phyloP scores from a whole-genome alignment of 2,888 invertebrate genomes.

The Margaritifera margaritifera region DNA sequence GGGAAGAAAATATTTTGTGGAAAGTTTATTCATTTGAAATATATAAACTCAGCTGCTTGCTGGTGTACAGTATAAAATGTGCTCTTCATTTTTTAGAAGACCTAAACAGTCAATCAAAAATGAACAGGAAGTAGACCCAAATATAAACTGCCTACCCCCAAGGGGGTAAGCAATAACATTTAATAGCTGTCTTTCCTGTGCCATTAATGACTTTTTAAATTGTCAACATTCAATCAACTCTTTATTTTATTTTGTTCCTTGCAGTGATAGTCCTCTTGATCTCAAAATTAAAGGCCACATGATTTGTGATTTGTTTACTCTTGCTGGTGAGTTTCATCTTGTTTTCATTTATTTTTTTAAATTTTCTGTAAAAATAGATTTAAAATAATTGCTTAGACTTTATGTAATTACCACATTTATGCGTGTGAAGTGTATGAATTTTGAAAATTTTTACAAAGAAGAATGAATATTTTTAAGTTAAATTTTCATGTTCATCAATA shows the following conservation, averaged over 20 bases:
- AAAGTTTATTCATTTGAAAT: no score
- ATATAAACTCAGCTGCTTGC: no score
- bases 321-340: slow-evolving; percentile 79
- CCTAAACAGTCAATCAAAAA: no score
- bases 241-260: slow-evolving; percentile 24
- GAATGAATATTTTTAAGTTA: background rate
- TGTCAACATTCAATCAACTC: background rate
- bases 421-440: background rate
- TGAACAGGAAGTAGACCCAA: no score
- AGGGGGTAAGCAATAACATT: no score
- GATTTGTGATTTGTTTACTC: slow-evolving; percentile 90
- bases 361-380: background rate
- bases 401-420: background rate
- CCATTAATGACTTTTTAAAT: no score
- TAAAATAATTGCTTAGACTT: background rate
- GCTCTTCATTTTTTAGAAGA: no score
- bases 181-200: no score
- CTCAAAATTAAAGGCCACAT: slow-evolving; percentile 93
- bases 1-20: no score
- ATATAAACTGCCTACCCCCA: no score
- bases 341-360: background rate
- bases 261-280: slow-evolving; percentile 93
- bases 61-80: no score
- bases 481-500: background rate
- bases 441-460: background rate